Evolutionary conservation across 2,888 invertebrate genomes (phyloP).

Genomic region (Orchesellides sinensis): DNA sequence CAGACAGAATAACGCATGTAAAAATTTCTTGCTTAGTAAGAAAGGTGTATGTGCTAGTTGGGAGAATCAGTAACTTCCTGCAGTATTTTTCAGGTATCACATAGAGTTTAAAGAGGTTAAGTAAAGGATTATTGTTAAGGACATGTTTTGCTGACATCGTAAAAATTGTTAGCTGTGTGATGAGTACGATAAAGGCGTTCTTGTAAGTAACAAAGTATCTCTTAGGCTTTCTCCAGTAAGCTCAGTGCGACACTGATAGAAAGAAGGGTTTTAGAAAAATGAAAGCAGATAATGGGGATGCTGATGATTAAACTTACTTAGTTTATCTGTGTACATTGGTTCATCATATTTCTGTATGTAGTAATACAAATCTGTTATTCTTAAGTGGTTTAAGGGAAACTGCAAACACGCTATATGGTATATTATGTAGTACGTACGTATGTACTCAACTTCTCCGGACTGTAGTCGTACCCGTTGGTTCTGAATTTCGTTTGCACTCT

Average conservation of each 20-base stretch:
- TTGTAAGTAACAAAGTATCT: no score
- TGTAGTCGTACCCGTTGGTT: not conserved
- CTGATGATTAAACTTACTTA: slow-evolving; percentile 5
- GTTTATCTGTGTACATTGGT: not conserved
- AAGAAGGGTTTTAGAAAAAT: not conserved
- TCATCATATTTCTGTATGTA: not conserved
- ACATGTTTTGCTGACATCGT: not conserved
- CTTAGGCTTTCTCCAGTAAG: not conserved
- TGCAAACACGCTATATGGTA: no score
- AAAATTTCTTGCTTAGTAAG: no score
- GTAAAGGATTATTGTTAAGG: not conserved
- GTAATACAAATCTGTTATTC: not conserved
- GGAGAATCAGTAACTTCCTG: no score
- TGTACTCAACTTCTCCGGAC: not conserved
- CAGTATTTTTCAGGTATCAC: no score
- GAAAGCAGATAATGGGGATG: not conserved
- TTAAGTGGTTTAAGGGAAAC: not conserved
- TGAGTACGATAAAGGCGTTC: not conserved
- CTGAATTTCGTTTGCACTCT: slow-evolving; percentile 53
- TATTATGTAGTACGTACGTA: not conserved
- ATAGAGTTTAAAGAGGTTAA: not conserved
- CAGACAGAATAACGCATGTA: no score
- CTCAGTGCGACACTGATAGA: not conserved
- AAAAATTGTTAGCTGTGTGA: not conserved
- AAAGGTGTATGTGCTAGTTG: no score